A percentile compares a stretch with the other conserved stretches of the same genome.
Evolutionary conservation across 2,888 invertebrate genomes (phyloP).

Genomic region (Chloroclysta siterata): DNA sequence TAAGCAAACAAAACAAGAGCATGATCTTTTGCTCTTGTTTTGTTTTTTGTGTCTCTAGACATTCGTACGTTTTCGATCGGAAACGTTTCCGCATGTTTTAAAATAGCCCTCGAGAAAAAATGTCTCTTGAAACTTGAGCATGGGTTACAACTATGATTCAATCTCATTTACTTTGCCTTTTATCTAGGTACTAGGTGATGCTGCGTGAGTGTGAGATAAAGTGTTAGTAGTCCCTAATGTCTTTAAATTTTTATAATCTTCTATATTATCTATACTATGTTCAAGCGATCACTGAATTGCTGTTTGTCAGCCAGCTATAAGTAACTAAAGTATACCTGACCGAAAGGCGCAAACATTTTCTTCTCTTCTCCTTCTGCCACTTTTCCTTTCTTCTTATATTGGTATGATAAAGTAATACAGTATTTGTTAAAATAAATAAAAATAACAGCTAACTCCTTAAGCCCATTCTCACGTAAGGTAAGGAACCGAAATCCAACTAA

Average conservation of each 20-base stretch:
- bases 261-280: conserved; percentile 14
- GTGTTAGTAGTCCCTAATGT: background rate
- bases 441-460: conserved; percentile 32
- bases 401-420: conserved; percentile 51
- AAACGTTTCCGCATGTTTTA: too few relatives aligned
- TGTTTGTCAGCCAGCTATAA: conserved; percentile 34
- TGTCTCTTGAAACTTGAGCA: too few relatives aligned
- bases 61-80: too few relatives aligned
- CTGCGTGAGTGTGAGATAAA: background rate
- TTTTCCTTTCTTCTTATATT: conserved; percentile 89
- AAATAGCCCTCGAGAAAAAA: too few relatives aligned
- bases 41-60: too few relatives aligned
- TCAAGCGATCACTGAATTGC: conserved; percentile 9
- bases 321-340: conserved; percentile 86
- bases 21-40: too few relatives aligned
- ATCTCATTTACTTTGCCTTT: too few relatives aligned
- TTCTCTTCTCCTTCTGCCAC: conserved; percentile 90
- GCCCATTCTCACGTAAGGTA: conserved; percentile 5
- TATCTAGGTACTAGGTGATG: background rate
- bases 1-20: too few relatives aligned
- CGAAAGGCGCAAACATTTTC: conserved; percentile 91
- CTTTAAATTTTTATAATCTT: conserved; percentile 4
- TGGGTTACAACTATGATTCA: too few relatives aligned
- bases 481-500: background rate
- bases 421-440: conserved; percentile 37